phyloP scores from a whole-genome alignment of 2,888 invertebrate genomes.

The Xanthorhoe designata region DNA sequence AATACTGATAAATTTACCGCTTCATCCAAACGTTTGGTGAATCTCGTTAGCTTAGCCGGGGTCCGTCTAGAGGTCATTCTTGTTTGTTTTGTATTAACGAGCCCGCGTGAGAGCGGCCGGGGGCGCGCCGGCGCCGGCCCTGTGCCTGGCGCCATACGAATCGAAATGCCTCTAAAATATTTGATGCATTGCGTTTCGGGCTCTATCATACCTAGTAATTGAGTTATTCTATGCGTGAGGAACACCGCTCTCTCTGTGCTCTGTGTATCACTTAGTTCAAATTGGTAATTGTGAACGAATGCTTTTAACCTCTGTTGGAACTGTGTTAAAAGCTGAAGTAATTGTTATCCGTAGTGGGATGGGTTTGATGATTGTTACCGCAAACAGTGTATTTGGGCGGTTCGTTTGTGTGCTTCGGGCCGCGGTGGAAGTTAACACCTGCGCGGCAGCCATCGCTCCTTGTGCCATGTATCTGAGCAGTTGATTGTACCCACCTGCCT shows the following conservation, averaged over 20 bases:
- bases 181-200: slow-evolving; percentile 64
- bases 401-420: slow-evolving; percentile 71
- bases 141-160: slow-evolving; percentile 75
- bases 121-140: slow-evolving; percentile 82
- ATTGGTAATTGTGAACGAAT: slow-evolving; percentile 61
- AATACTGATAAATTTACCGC: slow-evolving; percentile 84
- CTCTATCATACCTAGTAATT: slow-evolving; percentile 57
- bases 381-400: slow-evolving; percentile 81
- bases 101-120: slow-evolving; percentile 71
- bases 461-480: slow-evolving; percentile 55
- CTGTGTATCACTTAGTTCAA: slow-evolving; percentile 50
- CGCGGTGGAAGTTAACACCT: slow-evolving; percentile 75
- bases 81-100: slow-evolving; percentile 85
- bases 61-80: slow-evolving; percentile 81
- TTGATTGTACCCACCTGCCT: slow-evolving; percentile 62
- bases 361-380: slow-evolving; percentile 62
- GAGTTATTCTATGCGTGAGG: slow-evolving; percentile 66
- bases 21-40: slow-evolving; percentile 81
- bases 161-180: slow-evolving; percentile 79
- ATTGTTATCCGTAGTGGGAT: slow-evolving; percentile 64
- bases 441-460: slow-evolving; percentile 71
- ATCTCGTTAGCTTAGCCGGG: slow-evolving; percentile 80
- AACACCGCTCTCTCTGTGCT: slow-evolving; percentile 41
- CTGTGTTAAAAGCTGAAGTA: slow-evolving; percentile 59
- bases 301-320: slow-evolving; percentile 73